A percentile compares a stretch with the other conserved stretches of the same genome.
phyloP scores from a whole-genome alignment of 2,113 vertebrate species.

The Sphaerodactylus townsendi region DNA sequence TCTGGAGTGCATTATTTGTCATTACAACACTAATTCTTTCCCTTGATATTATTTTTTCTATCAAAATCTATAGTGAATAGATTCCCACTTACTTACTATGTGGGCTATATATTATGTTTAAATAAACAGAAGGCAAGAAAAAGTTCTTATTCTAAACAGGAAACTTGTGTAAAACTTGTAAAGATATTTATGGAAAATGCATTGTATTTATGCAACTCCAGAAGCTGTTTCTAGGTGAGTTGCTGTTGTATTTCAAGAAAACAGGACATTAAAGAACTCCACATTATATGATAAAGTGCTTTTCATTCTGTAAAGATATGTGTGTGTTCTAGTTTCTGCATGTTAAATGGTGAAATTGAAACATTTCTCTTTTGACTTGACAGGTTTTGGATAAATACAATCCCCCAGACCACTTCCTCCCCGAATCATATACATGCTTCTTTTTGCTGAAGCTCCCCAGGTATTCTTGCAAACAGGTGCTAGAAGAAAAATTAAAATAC shows the following conservation, averaged over 20 bases:
- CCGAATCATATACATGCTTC: conserved; percentile 98
- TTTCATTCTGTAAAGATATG: background rate
- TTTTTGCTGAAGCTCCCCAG: conserved; percentile 96
- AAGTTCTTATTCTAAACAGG: background rate
- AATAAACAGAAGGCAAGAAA: background rate
- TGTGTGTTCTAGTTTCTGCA: background rate
- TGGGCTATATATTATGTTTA: background rate
- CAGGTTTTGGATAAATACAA: conserved; percentile 98
- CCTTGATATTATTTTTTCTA: background rate
- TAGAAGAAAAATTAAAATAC: conserved; percentile 97
- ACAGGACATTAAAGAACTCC: background rate
- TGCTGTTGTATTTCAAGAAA: background rate
- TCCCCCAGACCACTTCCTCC: conserved; percentile 97
- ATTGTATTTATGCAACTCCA: background rate
- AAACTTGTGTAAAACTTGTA: background rate
- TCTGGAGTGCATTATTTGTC: background rate
- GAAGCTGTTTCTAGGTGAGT: background rate
- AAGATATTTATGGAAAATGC: background rate
- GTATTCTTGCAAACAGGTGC: conserved; percentile 95
- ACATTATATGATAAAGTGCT: background rate
- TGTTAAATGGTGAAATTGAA: background rate
- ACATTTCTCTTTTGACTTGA: background rate
- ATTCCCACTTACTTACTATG: background rate
- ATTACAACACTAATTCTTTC: background rate
- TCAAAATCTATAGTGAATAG: background rate